These are phyloP conservation scores for Cheilinus undulatus DNA, from an alignment of 2,113 vertebrate genomes.

Conservation along the genomic window DNA sequence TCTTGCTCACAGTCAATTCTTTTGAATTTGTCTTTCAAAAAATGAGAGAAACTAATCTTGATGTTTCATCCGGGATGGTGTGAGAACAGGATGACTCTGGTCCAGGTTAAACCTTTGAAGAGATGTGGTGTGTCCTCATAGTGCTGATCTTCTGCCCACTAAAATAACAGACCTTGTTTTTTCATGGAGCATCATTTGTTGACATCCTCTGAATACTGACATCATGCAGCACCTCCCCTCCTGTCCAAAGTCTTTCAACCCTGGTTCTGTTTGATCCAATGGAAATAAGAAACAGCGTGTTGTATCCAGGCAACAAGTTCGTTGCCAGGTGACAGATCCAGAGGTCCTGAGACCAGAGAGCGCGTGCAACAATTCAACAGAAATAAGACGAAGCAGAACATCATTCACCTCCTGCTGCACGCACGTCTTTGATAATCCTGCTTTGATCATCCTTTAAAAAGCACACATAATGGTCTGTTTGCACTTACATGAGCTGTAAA, in stretches of 20 bases:
- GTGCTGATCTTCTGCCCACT: background rate
- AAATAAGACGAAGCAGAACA: conserved; percentile 62
- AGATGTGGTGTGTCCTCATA: no score
- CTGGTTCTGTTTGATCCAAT: conserved; percentile 59
- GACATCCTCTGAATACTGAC: conserved; percentile 35
- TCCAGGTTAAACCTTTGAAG: no score
- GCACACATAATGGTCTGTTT: background rate
- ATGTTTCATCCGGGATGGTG: no score
- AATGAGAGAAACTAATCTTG: no score
- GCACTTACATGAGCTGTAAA: background rate
- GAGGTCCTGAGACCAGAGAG: conserved; percentile 75
- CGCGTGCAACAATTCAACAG: conserved; percentile 52
- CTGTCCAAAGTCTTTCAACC: conserved; percentile 55
- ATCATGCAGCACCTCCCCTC: conserved; percentile 39
- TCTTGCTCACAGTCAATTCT: no score
- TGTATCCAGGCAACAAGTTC: conserved; percentile 83
- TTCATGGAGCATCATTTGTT: conserved; percentile 7
- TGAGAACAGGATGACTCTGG: no score
- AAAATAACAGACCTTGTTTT: background rate
- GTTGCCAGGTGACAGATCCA: conserved; percentile 85
- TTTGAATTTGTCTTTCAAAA: no score
- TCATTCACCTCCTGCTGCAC: conserved; percentile 49
- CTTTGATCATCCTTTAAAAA: conserved; percentile 33
- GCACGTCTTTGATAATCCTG: conserved; percentile 36
- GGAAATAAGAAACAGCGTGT: conserved; percentile 72